Evolutionary conservation across 2,797 vertebrate species (phyloP), one percentile per base, ranked within the genome.

Genomic region (Chlorospingus flavigularis): DNA sequence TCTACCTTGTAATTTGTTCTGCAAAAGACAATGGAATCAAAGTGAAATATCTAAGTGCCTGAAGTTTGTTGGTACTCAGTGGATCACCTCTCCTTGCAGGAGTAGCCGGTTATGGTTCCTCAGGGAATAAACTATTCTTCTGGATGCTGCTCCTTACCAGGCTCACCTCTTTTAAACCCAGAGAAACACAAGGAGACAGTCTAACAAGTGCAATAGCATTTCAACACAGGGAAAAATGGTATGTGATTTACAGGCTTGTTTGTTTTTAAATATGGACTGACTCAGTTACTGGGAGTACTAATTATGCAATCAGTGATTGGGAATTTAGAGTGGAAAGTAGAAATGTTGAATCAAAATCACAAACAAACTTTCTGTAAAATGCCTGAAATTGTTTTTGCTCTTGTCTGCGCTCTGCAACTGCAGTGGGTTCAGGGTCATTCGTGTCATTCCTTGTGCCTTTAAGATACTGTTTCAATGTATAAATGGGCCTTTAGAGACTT

Each of bases 211-310:
- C 57, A 65, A 72, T 33, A 79, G 62, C 25, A 73, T 92, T 96
- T 95, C 86, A 82, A 87, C 87, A 87, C 43, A 16, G 31, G 76
- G 61, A 7, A 90, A 91, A 84, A 82, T 19, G 62, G 65, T 68
- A 71, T 62, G 71, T 75, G 50, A 77, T 83, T 81, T 83, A 78
- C 84, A 94, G 65, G 47, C 80, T 51, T 35, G 61, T 89, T 77
- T 91, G 92, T 88, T 94, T 91, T 90, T 73, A 92, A 94, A 95
- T 75, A 77, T 57, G 30, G 43, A 58, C 86, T 92, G 88, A 94
- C 79, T 96, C 87, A 85, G 74, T 88, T 88, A 90, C 89, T 66
- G 60, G 86, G 60, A 79, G 28, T 45, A 63, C 39, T 67, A 75
- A 92, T 96, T 94, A 90, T 54, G 83, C 70, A 88, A 88, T 66